phyloP scores from a whole-genome alignment of 2,888 invertebrate genomes.

The Diploptera punctata region DNA sequence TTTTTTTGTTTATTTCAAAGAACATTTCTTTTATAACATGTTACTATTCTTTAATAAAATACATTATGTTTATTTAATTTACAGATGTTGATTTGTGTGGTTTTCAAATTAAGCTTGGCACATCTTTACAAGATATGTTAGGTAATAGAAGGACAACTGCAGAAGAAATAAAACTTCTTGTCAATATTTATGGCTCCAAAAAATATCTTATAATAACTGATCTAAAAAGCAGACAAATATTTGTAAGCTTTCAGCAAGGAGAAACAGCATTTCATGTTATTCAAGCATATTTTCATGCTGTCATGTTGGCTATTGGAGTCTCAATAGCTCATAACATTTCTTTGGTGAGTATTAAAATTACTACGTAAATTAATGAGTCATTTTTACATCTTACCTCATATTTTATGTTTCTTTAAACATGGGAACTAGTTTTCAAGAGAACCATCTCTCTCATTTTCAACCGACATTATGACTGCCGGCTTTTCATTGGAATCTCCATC shows the following conservation, averaged over 20 bases:
- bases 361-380: no score
- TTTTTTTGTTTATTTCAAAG: no score
- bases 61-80: no score
- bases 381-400: no score
- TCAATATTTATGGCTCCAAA: conserved; percentile 57
- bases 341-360: conserved; percentile 46
- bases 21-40: no score
- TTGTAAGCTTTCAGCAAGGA: conserved; percentile 63
- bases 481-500: no score
- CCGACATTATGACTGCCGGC: no score
- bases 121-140: conserved; percentile 58
- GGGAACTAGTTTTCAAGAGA: no score
- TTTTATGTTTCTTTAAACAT: no score
- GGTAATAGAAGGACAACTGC: conserved; percentile 45
- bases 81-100: conserved; percentile 66
- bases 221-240: conserved; percentile 57
- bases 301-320: conserved; percentile 60
- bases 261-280: conserved; percentile 63
- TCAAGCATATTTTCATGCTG: conserved; percentile 73
- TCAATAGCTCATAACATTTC: conserved; percentile 54
- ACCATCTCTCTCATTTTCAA: no score
- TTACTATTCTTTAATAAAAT: no score
- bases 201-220: conserved; percentile 64
- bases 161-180: conserved; percentile 54
- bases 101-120: conserved; percentile 66